These are phyloP conservation scores for Chrysolina americana DNA, from an alignment of 2,888 invertebrate genomes.

Conservation along the genomic window DNA sequence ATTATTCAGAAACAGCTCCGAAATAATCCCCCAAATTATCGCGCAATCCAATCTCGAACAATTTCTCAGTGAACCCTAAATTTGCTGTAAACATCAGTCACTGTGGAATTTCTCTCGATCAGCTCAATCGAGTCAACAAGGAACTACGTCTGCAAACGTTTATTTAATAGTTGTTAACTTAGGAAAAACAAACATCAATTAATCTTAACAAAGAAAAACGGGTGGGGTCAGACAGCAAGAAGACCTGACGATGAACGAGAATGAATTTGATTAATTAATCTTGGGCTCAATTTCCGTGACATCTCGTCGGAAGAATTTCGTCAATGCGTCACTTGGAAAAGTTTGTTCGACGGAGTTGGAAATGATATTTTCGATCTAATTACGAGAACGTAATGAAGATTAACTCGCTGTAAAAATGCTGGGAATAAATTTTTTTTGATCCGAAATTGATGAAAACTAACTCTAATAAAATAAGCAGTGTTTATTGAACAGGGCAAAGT, in stretches of 20 bases:
- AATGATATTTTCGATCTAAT: too few relatives aligned
- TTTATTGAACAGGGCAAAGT: too few relatives aligned
- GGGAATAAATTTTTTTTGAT: too few relatives aligned
- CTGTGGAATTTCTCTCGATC: background rate
- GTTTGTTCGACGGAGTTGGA: too few relatives aligned
- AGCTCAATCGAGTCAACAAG: background rate
- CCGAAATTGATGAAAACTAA: too few relatives aligned
- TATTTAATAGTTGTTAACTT: constrained; percentile 1
- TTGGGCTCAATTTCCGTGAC: background rate
- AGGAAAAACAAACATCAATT: constrained; percentile 6
- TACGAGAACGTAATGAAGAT: too few relatives aligned
- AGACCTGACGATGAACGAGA: constrained; percentile 4
- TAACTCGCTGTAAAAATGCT: too few relatives aligned
- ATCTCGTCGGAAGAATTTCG: background rate
- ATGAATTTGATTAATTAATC: background rate
- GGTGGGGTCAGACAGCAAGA: background rate
- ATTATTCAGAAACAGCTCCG: too few relatives aligned
- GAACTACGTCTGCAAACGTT: background rate
- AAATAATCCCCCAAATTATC: too few relatives aligned
- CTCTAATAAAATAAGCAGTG: too few relatives aligned
- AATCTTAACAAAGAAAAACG: constrained; percentile 3
- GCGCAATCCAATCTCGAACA: too few relatives aligned
- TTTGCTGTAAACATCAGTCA: background rate
- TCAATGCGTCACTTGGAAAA: too few relatives aligned
- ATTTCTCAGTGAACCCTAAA: background rate